Conservation (phyloP, 2,888 invertebrate species). For the Xestoiulus laeticollis region DNA sequence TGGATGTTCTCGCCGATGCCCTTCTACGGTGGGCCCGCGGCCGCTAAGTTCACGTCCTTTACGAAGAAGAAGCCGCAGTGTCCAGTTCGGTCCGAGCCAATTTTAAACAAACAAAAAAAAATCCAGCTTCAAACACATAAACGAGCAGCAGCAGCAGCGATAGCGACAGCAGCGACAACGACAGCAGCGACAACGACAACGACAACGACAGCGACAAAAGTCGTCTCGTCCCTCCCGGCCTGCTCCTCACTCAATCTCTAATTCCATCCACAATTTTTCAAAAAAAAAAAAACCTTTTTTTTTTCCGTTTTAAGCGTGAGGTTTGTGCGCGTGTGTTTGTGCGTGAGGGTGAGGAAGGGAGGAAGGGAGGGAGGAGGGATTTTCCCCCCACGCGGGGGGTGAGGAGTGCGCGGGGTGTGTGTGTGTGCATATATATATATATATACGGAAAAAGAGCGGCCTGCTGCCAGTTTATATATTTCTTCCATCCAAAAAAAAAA, state of each 20-base stretch:
- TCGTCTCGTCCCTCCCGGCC: background rate
- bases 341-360: background rate
- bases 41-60: conserved; percentile 72
- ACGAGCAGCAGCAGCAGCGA: conserved; percentile 2
- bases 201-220: too few relatives aligned
- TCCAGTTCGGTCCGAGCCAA: conserved; percentile 12
- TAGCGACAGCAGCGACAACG: background rate
- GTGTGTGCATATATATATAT: too few relatives aligned
- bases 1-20: conserved; percentile 94
- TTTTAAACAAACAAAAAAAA: background rate
- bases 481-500: conserved; percentile 26
- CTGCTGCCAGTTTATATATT: conserved; percentile 26
- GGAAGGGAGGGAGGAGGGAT: background rate
- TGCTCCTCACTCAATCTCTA: conserved; percentile 6
- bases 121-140: conserved; percentile 17
- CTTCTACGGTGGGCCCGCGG: conserved; percentile 93
- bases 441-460: too few relatives aligned
- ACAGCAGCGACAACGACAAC: background rate
- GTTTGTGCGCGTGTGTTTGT: background rate
- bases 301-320: background rate
- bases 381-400: background rate
- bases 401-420: too few relatives aligned
- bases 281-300: too few relatives aligned
- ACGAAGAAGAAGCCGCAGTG: background rate
- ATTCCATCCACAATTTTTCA: background rate